Conservation (phyloP, 2,797 vertebrate genomes). For the Pelodytes ibericus region DNA sequence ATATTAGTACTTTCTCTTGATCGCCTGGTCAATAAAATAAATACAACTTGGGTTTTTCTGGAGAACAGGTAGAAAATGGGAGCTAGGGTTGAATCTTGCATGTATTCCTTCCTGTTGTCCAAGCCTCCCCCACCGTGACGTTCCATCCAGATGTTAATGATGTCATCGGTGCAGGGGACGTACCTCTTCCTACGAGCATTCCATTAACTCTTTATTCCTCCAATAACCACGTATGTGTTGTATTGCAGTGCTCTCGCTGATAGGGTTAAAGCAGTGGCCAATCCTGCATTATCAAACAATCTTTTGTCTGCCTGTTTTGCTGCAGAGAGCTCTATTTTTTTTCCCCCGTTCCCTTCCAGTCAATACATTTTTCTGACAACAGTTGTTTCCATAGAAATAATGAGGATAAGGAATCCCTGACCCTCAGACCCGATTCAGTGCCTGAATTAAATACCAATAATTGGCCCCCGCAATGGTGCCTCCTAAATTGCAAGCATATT, state of each 20-base stretch:
- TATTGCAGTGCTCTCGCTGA: not conserved
- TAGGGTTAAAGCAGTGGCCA: slow-evolving; percentile 20
- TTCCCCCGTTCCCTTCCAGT: slow-evolving; percentile 17
- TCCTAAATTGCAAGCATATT: too few relatives aligned
- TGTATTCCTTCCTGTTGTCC: not conserved
- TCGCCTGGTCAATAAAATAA: too few relatives aligned
- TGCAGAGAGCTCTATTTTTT: slow-evolving; percentile 29
- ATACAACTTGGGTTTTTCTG: too few relatives aligned
- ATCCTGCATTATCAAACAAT: slow-evolving; percentile 42
- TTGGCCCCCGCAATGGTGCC: not conserved
- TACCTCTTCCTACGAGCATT: not conserved
- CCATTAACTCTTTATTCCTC: slow-evolving; percentile 26
- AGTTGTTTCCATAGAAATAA: slow-evolving; percentile 50
- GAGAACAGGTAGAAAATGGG: slow-evolving; percentile 26
- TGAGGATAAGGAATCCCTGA: slow-evolving; percentile 37
- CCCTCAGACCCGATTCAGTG: slow-evolving; percentile 6
- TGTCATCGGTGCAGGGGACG: slow-evolving; percentile 43
- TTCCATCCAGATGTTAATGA: slow-evolving; percentile 35
- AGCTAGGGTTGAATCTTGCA: not conserved
- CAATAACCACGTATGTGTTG: not conserved
- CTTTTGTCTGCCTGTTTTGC: slow-evolving; percentile 24
- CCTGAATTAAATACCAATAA: slow-evolving; percentile 12
- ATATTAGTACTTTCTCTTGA: too few relatives aligned
- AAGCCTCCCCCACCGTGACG: slow-evolving; percentile 18
- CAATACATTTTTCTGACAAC: slow-evolving; percentile 34